These are phyloP conservation scores for Penaeus chinensis DNA, from an alignment of 1,140 invertebrate species.

Conservation along the genomic window DNA sequence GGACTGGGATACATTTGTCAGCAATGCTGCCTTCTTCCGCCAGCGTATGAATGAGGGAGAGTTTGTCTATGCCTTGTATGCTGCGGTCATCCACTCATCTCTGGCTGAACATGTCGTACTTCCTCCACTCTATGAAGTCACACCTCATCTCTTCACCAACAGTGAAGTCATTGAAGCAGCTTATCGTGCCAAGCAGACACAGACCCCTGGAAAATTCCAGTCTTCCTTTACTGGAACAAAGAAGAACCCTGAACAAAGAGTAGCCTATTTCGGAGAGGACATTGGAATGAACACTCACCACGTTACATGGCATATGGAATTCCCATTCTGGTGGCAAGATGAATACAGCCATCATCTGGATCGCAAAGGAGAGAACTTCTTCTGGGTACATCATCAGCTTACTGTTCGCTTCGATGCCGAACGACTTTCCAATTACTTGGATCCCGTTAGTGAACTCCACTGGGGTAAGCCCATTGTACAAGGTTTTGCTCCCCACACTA, in stretches of 20 bases:
- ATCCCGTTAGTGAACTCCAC: slow-evolving; percentile 27
- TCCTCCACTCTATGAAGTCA: slow-evolving; percentile 41
- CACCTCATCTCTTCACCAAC: slow-evolving; percentile 40
- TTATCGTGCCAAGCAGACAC: slow-evolving; percentile 31
- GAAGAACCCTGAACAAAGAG: slow-evolving; percentile 32
- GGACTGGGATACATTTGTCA: slow-evolving; percentile 29
- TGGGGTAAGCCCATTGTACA: slow-evolving; percentile 21
- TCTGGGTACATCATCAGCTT: slow-evolving; percentile 43
- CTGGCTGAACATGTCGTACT: slow-evolving; percentile 15
- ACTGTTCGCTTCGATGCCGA: slow-evolving; percentile 36
- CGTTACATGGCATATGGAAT: slow-evolving; percentile 35
- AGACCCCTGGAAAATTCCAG: slow-evolving; percentile 25
- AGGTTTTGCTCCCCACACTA: slow-evolving; percentile 37
- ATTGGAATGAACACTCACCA: slow-evolving; percentile 42
- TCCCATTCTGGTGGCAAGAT: slow-evolving; percentile 36
- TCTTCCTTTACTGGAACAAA: slow-evolving; percentile 5
- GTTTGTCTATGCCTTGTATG: slow-evolving; percentile 32
- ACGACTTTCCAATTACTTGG: slow-evolving; percentile 33
- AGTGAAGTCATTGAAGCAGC: slow-evolving; percentile 28
- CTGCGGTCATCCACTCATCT: slow-evolving; percentile 18
- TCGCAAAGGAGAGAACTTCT: slow-evolving; percentile 41
- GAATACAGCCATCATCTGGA: slow-evolving; percentile 12
- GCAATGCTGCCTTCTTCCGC: slow-evolving; percentile 42
- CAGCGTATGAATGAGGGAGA: slow-evolving; percentile 40
- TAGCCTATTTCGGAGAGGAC: slow-evolving; percentile 38